Evolutionary conservation across 2,888 invertebrate species (phyloP).

Genomic region (Callinectes sapidus): DNA sequence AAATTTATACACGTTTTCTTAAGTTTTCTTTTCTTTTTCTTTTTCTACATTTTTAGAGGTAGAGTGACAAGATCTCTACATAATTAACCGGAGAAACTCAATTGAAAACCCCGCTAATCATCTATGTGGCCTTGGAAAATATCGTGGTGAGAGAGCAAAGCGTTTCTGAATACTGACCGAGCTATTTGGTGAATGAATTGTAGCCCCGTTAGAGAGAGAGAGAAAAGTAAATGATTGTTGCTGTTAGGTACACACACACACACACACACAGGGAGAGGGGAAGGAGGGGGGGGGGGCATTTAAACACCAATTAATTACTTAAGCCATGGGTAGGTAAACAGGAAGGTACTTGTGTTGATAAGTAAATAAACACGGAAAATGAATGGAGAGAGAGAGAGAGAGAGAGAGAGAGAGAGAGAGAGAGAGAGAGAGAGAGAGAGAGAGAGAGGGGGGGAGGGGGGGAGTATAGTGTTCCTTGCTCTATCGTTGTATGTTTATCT

Average conservation of each 20-base stretch:
- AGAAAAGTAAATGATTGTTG: not conserved
- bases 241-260: not conserved
- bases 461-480: constrained; percentile 6
- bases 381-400: not conserved
- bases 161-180: no score
- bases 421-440: constrained; percentile 27
- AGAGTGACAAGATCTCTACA: no score
- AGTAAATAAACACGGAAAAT: not conserved
- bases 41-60: no score
- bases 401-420: not conserved
- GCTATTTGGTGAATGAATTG: not conserved
- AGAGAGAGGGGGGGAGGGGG: constrained; percentile 10
- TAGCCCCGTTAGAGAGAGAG: not conserved
- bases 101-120: no score
- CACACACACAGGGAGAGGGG: not conserved
- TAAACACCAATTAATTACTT: not conserved
- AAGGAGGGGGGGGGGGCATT: not conserved
- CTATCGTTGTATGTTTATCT: not conserved
- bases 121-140: no score
- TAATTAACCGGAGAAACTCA: no score
- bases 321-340: not conserved
- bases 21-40: no score
- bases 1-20: no score
- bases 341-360: not conserved
- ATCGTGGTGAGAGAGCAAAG: no score